Base-by-base conservation (phyloP, 2,797 vertebrate genomes). In the Coreius guichenoti region DNA sequence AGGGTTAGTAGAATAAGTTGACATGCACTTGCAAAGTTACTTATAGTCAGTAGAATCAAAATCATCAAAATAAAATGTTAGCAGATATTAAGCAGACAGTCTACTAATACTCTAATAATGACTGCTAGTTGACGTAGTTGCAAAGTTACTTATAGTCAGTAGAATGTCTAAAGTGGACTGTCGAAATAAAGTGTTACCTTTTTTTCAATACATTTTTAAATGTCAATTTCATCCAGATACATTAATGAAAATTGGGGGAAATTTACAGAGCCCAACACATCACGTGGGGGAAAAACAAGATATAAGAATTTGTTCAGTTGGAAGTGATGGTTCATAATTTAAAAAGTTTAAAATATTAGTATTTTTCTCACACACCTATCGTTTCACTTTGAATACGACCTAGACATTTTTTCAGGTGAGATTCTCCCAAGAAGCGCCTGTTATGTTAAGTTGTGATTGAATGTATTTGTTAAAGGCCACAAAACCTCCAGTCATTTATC, bases 401-500 rank as follows among this genome's bases (percentile, higher is more conserved):
- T 26, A 54, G 51, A n/a, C 13, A 39, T 77, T 4, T 26, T 26
- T 78, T 26, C 14, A 0, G 33, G 33, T 26, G 33, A 26, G 33
- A 78, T 61, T 78, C 4, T 21, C 11, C 5, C 16, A 29, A 63
- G 31, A 69, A 56, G 33, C 26, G 33, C 80, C 33, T 56, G 49
- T 70, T 82, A 23, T 61, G 43, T 58, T 75, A 33, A 61, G 43
- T 73, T 79, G 16, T 68, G 84, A 54, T 63, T 43, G n/a, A 88
- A 78, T 45, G 69, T 68, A 80, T 78, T 73, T 39, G 23, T 49
- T 67, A 63, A 67, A 84, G 79, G 61, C 77, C 65, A 81, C 51
- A 65, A 88, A 90, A 89, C 87, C 82, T 87, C 87, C 83, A 90
- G 90, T 88, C 82, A 90, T 92, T 87, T 84, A 72, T 79, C 84